Evolutionary conservation across 2,113 vertebrate genomes (phyloP), one percentile per base, ranked within the genome.

Genomic region (Pagrus major): DNA sequence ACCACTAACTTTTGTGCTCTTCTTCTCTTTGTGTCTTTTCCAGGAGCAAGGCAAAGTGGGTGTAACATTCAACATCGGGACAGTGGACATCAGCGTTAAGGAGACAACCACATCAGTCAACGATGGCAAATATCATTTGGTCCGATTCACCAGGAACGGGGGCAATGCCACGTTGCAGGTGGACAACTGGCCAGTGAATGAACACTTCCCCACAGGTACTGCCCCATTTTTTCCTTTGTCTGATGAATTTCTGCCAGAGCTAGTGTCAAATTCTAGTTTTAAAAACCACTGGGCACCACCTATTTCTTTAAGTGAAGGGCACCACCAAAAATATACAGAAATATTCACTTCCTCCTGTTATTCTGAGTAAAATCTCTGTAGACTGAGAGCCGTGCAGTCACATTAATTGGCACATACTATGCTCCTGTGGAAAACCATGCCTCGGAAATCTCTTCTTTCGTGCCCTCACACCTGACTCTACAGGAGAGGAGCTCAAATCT

Each of bases 21-120:
- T 63, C 35, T 80, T 71, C n/a, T 56, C 8, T 79, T 20, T 80
- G 15, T 84, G 8, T 76, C 1, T 78, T 85, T 66, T 78, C n/a
- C 92, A 99, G 98, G 97, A 98, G 69, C 96, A 99, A 92, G 98
- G 97, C 72, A 98, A 98, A 92, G 96, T 99, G 42, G 96, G 96
- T 11, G 97, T 99, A 71, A 98, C 97, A 6, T 99, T 99, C 94
- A 99, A 99, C 91, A 99, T 99, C 20, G 98, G 98, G 42, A 97
- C 97, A 0, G 96, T 97, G 88, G 98, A 99, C 90, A 99, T 99
- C 86, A 98, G 96, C 33, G 97, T 99, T 66, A 97, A 96, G 91
- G 98, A 99, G 86, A 91, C 95, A 58, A 96, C 95, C 39, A 96
- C 96, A 0, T 93, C 95, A 0, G 94, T 99, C 14, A 99, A 99